Evolutionary conservation across 2,113 vertebrate genomes (phyloP).

Genomic region (Macrotis lagotis): DNA sequence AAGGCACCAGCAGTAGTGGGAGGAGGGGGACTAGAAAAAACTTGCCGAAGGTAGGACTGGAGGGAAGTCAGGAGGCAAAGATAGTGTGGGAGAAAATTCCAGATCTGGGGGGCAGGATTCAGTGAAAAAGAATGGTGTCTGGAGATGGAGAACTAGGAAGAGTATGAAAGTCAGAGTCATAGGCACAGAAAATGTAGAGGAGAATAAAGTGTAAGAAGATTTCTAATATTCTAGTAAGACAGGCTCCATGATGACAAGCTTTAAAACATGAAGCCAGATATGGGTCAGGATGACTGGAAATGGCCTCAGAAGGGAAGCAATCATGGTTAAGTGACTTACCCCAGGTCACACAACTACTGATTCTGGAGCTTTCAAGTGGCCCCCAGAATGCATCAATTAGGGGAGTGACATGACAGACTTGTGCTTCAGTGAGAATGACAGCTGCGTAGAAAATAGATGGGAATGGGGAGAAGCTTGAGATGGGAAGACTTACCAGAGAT

Average conservation of each 20-base stretch:
- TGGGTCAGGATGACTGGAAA: too few species aligned
- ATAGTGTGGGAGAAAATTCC: not conserved
- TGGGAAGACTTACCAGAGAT: not conserved
- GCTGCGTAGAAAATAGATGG: not conserved
- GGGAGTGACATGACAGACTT: not conserved
- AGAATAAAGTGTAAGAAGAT: not conserved
- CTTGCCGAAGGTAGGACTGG: not conserved
- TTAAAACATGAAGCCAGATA: too few species aligned
- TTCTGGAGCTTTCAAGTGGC: not conserved
- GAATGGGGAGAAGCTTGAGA: not conserved
- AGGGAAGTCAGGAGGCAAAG: not conserved
- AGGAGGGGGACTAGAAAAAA: not conserved
- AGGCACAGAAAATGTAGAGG: not conserved
- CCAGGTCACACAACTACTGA: too few species aligned
- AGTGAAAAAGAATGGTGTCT: not conserved
- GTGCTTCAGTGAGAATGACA: not conserved
- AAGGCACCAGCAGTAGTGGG: not conserved
- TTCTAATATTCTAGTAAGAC: not conserved
- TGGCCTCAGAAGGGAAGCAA: too few species aligned
- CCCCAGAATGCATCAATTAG: not conserved
- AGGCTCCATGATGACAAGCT: not conserved
- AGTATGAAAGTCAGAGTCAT: not conserved
- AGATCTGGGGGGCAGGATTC: accelerated
- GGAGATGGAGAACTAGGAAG: not conserved
- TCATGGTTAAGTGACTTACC: too few species aligned